Base-by-base conservation (phyloP, 2,888 invertebrate genomes). In the Himalopsyche anomala region DNA sequence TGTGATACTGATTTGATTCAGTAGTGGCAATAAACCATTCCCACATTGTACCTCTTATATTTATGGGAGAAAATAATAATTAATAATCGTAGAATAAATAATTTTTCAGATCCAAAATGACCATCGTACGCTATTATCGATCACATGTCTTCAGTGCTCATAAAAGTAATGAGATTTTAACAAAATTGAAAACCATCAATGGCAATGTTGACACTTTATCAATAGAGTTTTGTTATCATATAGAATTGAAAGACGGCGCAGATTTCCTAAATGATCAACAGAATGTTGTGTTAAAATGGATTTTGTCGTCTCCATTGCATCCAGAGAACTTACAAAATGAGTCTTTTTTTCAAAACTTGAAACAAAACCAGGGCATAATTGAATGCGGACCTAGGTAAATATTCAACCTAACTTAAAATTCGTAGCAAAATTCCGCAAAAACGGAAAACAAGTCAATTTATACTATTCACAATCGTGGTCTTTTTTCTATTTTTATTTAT, bases 321-420 rank as follows among this genome's bases (percentile, higher is more conserved):
- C 94, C 94, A 0, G 91, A 94, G 83, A 93, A 93, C 42, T 91
- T 97, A 80, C 93, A 92, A 81, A 92, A 93, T 89, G 91, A 92
- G 88, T 93, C 94, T 55, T 90, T 91, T 17, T 93, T 95, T 88
- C 92, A 92, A 83, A 90, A 91, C 88, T 90, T 91, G 45, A 90
- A 90, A 80, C 90, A 90, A 56, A 91, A 92, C 85, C 91, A 93
- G 87, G 91, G 92, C 45, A 88, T 98, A 8, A 94, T 98, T 89
- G 98, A 98, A 94, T 96, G 98, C 91, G 98, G 98, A 42, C 98
- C 98, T 55, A 95, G 96, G 96, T 96, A 92, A 45, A 15, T 82
- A 54, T 82, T 28, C 3, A 84, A 51, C 51, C 12, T 19, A 51
- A 45, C 17, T 51, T 28, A 28, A 28, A 28, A 28, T 28, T 28